Base-by-base conservation (phyloP, 1,140 invertebrate genomes). In the Ooceraea biroi region DNA sequence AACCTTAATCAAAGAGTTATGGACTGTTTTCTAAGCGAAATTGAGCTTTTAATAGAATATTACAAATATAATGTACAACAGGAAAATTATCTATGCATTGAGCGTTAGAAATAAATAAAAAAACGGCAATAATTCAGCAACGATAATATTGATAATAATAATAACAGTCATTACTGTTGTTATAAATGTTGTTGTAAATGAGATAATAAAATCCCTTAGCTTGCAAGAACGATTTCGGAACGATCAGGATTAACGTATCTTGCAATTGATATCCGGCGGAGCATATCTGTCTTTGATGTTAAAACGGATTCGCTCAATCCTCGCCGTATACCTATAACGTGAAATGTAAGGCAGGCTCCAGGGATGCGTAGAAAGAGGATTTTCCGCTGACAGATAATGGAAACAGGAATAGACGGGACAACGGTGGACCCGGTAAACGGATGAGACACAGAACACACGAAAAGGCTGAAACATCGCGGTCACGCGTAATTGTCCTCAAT, bases 261-360 rank as follows among this genome's bases (percentile, higher is more conserved):
- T 46, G n/a, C n/a, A 80, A 80, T 69, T 71, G 41, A 71, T 78
- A 57, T 80, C 76, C 27, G 22, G 8, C 19, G 68, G 17, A 27
- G 76, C 14, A 52, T 44, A 57, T 69, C 36, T n/a, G 36, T 80
- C 65, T 80, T 71, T 80, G 76, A 80, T 58, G 65, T 58, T 57
- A 71, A 55, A 57, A 14, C 76, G 76, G 50, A 69, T 78, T 57
- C 22, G 17, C n/a, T 44, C 66, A 50, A 80, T 80, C 36, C 22
- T 46, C 50, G 41, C 57, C 14, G 22, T 10, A 17, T 55, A 46
- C 44, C 36, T 57, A 46, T 14, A 69, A 69, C 36, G 36, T 11
- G 11, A 8, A 69, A 71, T 57, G 44, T 80, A 69, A 71, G 55
- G 61, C 69, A 50, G 46, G 12, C 36, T 74, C 14, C 44, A 14